A percentile compares a stretch with the other conserved stretches of the same genome.
Conservation (phyloP, 2,113 vertebrate genomes). For the Cinclus cinclus region DNA sequence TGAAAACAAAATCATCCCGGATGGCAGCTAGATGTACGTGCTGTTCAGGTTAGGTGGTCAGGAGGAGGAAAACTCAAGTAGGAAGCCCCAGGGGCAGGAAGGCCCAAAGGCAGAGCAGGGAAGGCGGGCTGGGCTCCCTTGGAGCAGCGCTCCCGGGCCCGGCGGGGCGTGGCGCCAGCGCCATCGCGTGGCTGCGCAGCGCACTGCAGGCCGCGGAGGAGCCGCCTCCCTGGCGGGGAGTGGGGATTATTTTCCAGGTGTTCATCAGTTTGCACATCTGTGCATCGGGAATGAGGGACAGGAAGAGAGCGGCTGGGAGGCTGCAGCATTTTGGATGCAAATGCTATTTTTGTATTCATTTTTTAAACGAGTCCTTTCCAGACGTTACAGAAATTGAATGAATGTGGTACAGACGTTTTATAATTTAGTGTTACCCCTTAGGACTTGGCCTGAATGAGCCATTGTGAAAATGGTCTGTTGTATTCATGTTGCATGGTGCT, state of each 20-base stretch:
- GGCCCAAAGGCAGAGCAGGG: neutral
- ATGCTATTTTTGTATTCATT: neutral
- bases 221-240: neutral
- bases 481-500: neutral
- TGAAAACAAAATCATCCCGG: neutral
- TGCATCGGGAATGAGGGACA: neutral
- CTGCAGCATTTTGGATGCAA: neutral
- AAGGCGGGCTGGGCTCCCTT: neutral
- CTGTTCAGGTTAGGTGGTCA: neutral
- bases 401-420: neutral
- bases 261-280: neutral
- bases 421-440: neutral
- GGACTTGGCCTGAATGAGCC: neutral
- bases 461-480: neutral
- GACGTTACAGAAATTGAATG: neutral
- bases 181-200: conserved; percentile 65
- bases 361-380: neutral
- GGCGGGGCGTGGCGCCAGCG: neutral
- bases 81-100: neutral
- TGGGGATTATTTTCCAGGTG: neutral
- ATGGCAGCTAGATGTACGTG: neutral
- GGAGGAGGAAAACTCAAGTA: neutral
- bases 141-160: neutral
- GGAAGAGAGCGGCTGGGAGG: neutral
- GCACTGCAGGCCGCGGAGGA: neutral